A percentile compares a stretch with the other conserved stretches of the same genome.
Evolutionary conservation across 37 sponge, comb jelly and placozoan species (phyloP).

Genomic region (Agelas oroides): DNA sequence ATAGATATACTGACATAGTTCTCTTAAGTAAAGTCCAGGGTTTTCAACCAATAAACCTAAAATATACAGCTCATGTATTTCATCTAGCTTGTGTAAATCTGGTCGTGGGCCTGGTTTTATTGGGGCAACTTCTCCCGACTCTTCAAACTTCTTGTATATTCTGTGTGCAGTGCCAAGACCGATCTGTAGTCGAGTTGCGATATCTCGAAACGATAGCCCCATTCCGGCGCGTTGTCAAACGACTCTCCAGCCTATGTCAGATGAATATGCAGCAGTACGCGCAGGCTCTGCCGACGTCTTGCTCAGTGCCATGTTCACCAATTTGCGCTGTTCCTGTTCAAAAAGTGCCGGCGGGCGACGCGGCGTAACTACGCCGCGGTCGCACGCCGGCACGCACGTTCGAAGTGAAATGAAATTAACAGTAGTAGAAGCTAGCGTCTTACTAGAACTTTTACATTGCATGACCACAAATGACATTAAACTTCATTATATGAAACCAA

Average conservation of each 20-base stretch:
- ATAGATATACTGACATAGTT: conserved; percentile 1
- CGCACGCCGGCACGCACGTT: conserved; percentile 1
- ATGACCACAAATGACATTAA: too few relatives aligned
- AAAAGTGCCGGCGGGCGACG: too few relatives aligned
- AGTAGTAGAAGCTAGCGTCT: too few relatives aligned
- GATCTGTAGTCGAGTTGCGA: conserved; percentile 26
- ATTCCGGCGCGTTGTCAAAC: conserved; percentile 45
- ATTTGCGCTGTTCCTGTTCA: too few relatives aligned
- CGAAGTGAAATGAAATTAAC: conserved; percentile 24
- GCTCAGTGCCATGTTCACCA: too few relatives aligned
- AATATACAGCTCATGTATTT: conserved; percentile 36
- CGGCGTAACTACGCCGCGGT: background rate
- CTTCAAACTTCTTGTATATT: conserved; percentile 22
- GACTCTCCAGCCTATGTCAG: conserved; percentile 47
- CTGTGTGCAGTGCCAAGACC: conserved; percentile 31
- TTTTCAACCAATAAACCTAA: conserved; percentile 31
- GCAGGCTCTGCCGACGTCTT: conserved; percentile 31
- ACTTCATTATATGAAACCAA: too few relatives aligned
- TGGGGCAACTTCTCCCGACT: conserved; percentile 6
- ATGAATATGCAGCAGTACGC: conserved; percentile 19
- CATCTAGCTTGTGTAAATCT: conserved; percentile 18
- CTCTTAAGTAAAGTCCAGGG: conserved; percentile 16
- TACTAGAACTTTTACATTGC: too few relatives aligned
- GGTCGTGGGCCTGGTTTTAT: background rate
- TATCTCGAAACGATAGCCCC: conserved; percentile 19